These are phyloP conservation scores for Tanypteryx hageni DNA, from an alignment of 2,888 invertebrate species.

Conservation along the genomic window DNA sequence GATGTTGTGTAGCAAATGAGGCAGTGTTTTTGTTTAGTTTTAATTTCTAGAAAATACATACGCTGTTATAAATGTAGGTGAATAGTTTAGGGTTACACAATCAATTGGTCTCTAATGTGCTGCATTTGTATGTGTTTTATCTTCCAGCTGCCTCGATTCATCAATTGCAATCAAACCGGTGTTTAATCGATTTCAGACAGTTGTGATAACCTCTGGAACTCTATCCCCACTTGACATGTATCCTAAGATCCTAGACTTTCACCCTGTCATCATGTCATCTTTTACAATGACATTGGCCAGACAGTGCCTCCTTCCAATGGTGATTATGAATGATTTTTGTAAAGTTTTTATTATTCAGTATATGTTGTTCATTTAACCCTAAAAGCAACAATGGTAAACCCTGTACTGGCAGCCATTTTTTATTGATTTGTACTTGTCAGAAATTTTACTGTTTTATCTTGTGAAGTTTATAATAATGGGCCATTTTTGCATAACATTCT, in stretches of 20 bases:
- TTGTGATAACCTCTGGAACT: conserved; percentile 99
- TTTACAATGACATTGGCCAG: conserved; percentile 99
- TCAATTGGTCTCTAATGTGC: neutral
- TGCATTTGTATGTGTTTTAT: conserved; percentile 67
- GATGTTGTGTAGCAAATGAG: too few relatives aligned
- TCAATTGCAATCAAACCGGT: conserved; percentile 99
- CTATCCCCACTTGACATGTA: conserved; percentile 99
- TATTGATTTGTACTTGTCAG: too few relatives aligned
- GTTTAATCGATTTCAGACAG: conserved; percentile 96
- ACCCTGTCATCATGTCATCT: conserved; percentile 96
- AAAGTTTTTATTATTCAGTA: neutral
- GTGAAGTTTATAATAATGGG: too few relatives aligned
- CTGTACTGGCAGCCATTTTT: too few relatives aligned
- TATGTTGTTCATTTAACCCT: neutral
- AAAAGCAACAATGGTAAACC: too few relatives aligned
- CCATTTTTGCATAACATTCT: too few relatives aligned
- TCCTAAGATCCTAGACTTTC: conserved; percentile 98
- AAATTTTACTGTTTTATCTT: too few relatives aligned
- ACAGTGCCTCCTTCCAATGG: conserved; percentile 97
- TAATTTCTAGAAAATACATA: too few relatives aligned
- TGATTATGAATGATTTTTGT: conserved; percentile 74
- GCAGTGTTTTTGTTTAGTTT: too few relatives aligned
- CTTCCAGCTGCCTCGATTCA: conserved; percentile 95
- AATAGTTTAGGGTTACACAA: conserved; percentile 18
- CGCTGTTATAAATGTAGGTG: too few relatives aligned